A percentile compares a stretch with the other conserved stretches of the same genome.
Conservation (phyloP, 1,140 invertebrate species). For the Heliconius eleuchia region DNA sequence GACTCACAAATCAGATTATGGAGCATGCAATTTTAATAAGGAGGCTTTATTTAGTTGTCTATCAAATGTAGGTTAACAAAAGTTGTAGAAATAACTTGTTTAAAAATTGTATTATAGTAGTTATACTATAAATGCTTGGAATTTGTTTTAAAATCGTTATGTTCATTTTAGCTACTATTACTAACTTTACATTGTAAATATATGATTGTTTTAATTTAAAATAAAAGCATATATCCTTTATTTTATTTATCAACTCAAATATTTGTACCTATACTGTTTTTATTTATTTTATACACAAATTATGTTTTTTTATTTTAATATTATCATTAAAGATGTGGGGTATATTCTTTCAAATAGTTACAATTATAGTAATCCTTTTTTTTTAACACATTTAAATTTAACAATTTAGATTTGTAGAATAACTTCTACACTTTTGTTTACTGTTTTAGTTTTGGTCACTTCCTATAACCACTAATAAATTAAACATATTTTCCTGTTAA, state of each 20-base stretch:
- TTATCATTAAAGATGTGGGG: neutral
- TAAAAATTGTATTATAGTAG: neutral
- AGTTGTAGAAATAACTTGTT: neutral
- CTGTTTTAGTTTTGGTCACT: too few relatives aligned
- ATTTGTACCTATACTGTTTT: neutral
- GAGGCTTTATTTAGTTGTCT: slow-evolving; percentile 20
- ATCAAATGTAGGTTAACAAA: slow-evolving; percentile 4
- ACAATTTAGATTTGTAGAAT: too few relatives aligned
- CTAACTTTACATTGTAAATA: neutral
- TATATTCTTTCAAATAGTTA: too few relatives aligned
- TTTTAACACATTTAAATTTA: neutral
- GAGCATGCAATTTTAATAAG: slow-evolving; percentile 35
- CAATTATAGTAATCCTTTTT: neutral
- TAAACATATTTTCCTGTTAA: neutral
- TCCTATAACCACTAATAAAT: neutral
- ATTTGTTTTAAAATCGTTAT: too few relatives aligned
- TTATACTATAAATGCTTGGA: neutral
- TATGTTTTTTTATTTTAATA: neutral
- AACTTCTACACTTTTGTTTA: too few relatives aligned
- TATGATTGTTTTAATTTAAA: neutral
- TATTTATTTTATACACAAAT: neutral
- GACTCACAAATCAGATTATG: slow-evolving; percentile 23
- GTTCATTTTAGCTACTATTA: neutral
- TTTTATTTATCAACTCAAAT: neutral
- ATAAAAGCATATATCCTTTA: neutral